Evolutionary conservation across 2,113 vertebrate genomes (phyloP), one percentile per base, ranked within the genome.

Genomic region (Prochilodus magdalenae): DNA sequence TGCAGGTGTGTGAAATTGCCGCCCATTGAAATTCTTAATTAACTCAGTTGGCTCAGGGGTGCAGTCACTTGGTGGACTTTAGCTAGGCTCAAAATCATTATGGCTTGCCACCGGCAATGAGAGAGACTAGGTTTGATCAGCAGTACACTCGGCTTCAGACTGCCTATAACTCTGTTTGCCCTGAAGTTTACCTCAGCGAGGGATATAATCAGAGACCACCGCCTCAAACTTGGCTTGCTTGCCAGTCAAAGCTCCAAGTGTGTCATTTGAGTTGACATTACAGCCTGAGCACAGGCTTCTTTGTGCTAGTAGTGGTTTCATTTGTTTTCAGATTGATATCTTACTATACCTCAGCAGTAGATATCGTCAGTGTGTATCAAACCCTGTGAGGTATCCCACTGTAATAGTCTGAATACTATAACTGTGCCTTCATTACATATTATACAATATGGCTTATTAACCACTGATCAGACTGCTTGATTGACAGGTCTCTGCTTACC

Each of bases 1-100:
- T 44, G 77, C 88, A 65, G 70, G 47, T 73, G 22, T 88, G 90
- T 93, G 90, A 91, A 92, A 90, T 73, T 26, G 30, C 77, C n/a
- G 87, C 86, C 86, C 86, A 88, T 92, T 91, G 90, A 89, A 90
- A 88, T 85, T 70, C 82, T 87, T 92, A 90, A 92, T 94, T 90
- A 70, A 77, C 30, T 59, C 30, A 1, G 47, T 18, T 75, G 80
- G 40, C 27, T 26, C 33, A 40, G 70, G 57, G 72, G 5, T 57
- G 20, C 26, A 65, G 57, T 79, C n/a, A 29, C 63, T 44, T 44
- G 20, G 75, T n/a, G n/a, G 51, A n/a, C 26, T 70, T 77, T 15
- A 51, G 60, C 10, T 59, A 33, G 40, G 40, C 66, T 76, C 26
- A 26, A 70, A 63, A 63, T 51, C 65, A 77, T 67, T 67, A 66